Evolutionary conservation across 92 coral and sea anemone genomes (phyloP), one percentile per base, ranked within the genome.

Genomic region (Ricordea florida): DNA sequence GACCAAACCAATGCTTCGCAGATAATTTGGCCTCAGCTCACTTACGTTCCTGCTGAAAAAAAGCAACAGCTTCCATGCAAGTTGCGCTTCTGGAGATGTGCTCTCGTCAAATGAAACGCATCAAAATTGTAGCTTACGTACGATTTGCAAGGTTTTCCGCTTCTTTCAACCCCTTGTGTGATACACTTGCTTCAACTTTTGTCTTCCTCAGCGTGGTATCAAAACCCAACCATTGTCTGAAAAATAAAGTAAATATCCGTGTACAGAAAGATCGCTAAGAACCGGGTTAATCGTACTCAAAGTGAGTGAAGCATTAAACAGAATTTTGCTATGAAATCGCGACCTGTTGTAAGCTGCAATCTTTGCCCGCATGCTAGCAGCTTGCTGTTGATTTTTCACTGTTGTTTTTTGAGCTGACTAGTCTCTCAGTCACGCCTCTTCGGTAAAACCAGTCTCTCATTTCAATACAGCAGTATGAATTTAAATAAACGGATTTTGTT

Each of bases 171-270:
- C 22, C 34, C 65, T 55, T 37, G 41, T 38, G 53, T 45, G 26
- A 31, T 74, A 55, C 47, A 65, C 42, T 66, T 66, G 44, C 70
- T 56, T 66, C 46, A 46, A 82, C 88, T 66, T 82, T 74, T 82
- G 82, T 82, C 74, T 6, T 16, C 83, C 88, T 34, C 88, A 82
- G 88, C 78, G 67, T 82, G 88, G 57, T 82, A 59, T 82, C 63
- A 45, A 46, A 74, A 66, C 69, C 32, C 16, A 46, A 56, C 73
- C 46, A 82, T 74, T 74, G 88, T 65, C 70, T 72, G 1, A 18
- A 26, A 23, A 78, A 62, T 62, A 66, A 46, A 29, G 75, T 65
- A 74, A 52, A 75, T 82, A 82, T 64, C 46, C 65, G 66, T 27
- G 67, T 62, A 66, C 72, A 66, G 46, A 55, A 77, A 57, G 16